These are phyloP conservation scores for Thecocarcelia acutangulata DNA, from an alignment of 2,888 invertebrate species.

Conservation along the genomic window DNA sequence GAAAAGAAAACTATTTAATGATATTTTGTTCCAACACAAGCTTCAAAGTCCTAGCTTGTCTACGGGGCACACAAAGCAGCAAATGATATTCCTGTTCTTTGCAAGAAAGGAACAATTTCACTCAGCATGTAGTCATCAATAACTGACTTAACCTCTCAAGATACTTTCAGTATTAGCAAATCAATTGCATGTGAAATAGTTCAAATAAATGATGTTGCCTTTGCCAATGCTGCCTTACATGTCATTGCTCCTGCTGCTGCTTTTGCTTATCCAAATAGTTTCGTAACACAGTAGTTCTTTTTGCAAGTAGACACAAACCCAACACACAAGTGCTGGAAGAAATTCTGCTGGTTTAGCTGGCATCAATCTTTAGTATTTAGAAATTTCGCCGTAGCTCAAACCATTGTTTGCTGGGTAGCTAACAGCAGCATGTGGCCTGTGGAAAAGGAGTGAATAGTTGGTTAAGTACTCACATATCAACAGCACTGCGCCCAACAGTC, in stretches of 20 bases:
- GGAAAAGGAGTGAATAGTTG: conserved; percentile 26
- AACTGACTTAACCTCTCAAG: conserved; percentile 66
- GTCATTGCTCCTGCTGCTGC: conserved; percentile 12
- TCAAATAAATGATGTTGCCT: conserved; percentile 53
- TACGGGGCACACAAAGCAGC: not conserved
- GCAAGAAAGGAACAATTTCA: conserved; percentile 33
- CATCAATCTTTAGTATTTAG: no score
- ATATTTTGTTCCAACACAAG: conserved; percentile 24
- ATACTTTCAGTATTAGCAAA: conserved; percentile 58
- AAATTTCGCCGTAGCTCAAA: no score
- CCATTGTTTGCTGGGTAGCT: conserved; percentile 12
- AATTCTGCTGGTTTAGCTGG: no score
- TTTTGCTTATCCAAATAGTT: conserved; percentile 8
- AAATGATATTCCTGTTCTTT: not conserved
- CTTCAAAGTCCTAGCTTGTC: conserved; percentile 42
- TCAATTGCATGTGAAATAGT: conserved; percentile 64
- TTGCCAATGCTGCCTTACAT: conserved; percentile 4
- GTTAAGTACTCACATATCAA: not conserved
- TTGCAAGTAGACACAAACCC: conserved; percentile 19
- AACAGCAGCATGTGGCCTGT: conserved; percentile 38
- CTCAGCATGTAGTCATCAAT: conserved; percentile 69
- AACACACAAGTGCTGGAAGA: no score
- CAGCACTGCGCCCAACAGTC: not conserved
- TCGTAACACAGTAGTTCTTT: not conserved
- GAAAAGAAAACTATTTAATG: conserved; percentile 37